These are phyloP conservation scores for Argyrosomus regius DNA, from an alignment of 2,797 vertebrate species.

Conservation along the genomic window DNA sequence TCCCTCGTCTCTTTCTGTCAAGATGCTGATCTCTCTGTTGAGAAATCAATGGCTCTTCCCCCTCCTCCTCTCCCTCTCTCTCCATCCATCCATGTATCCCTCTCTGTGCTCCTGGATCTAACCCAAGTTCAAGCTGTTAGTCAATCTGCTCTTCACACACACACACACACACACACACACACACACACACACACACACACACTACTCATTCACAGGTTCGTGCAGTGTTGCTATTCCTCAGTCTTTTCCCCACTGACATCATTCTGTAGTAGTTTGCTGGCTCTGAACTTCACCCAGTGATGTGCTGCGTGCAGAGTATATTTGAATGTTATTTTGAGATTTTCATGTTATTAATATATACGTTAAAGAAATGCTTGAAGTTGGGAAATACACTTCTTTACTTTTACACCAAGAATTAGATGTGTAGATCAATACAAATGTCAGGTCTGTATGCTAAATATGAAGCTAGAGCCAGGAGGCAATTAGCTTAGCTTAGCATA, in stretches of 20 bases:
- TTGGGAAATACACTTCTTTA: slow-evolving; percentile 2
- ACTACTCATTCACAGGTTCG: slow-evolving; percentile 57
- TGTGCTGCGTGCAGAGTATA: neutral
- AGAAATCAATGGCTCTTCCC: slow-evolving; percentile 73
- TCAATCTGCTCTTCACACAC: slow-evolving; percentile 81
- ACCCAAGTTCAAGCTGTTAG: slow-evolving; percentile 84
- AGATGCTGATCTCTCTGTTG: slow-evolving; percentile 83
- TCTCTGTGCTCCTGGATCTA: slow-evolving; percentile 76
- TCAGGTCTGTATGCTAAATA: neutral
- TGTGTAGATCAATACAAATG: neutral
- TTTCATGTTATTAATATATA: neutral
- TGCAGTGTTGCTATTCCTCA: slow-evolving; percentile 50
- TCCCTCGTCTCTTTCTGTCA: slow-evolving; percentile 74
- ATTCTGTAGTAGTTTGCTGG: slow-evolving; percentile 24
- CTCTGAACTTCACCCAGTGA: slow-evolving; percentile 31
- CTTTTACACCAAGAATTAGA: neutral
- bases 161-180: slow-evolving; percentile 46
- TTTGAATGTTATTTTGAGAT: neutral
- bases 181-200: slow-evolving; percentile 50
- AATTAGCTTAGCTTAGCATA: neutral
- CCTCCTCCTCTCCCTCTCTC: slow-evolving; percentile 55
- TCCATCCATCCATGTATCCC: slow-evolving; percentile 78
- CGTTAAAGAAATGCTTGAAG: neutral
- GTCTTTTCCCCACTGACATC: slow-evolving; percentile 44
- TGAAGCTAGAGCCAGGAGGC: neutral